Base-by-base conservation (phyloP, 2,113 vertebrate species). In the Benitochromis conjunctus region DNA sequence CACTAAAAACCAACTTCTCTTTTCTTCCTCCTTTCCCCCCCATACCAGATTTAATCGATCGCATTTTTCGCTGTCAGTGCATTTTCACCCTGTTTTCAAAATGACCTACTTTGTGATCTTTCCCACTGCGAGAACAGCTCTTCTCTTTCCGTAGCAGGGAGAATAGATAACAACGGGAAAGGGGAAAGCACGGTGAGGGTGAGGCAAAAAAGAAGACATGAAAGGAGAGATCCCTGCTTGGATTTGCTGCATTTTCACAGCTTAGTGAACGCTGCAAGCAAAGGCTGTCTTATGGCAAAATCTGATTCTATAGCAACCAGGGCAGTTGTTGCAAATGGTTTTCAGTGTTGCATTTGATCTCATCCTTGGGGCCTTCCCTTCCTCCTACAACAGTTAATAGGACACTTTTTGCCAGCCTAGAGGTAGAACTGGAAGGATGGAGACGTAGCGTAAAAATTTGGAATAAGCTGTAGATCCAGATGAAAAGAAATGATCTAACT, bases 31-130 rank as follows among this genome's bases (percentile, higher is more conserved):
- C 16, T 18, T 29, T 53, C 26, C 55, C 46, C 12, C 18, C 31
- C 11, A 11, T 16, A 36, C 81, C 41, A 82, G 14, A 29, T 78
- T 51, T 29, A 81, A 90, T 91, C 89, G 21, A 78, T 82, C 57
- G 51, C 19, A 2, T 85, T 81, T 58, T 74, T 86, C 48, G 79
- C 80, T 83, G 57, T 60, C 54, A 2, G 31, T 29, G 83, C 83
- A 38, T 64, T 82, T 85, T 80, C 34, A 16, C 56, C 51, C 48
- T 9, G n/a, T 76, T 79, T 29, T 12, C 78, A 57, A 69, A 91
- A 91, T 92, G 91, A 87, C 93, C 93, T 92, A 89, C 80, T 95
- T 94, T 69, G 82, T 94, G 85, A 92, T 89, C 88, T 89, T 83
- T 81, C 82, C 69, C 14, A 3, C 74, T 87, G 66, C 54, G 76